Evolutionary conservation across 2,113 vertebrate species (phyloP).

Genomic region (Siniperca chuatsi): DNA sequence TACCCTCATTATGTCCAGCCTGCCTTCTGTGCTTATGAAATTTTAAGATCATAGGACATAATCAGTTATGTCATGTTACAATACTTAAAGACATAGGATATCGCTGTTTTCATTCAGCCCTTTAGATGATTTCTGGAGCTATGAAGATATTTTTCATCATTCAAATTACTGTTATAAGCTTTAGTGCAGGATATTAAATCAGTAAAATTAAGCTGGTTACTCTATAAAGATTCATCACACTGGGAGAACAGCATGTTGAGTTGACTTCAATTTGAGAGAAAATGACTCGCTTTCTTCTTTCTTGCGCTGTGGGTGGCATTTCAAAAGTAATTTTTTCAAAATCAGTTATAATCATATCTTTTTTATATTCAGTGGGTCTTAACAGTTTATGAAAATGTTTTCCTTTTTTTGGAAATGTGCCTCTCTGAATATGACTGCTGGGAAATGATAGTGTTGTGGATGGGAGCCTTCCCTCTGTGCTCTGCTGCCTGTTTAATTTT

Average conservation of each 20-base stretch:
- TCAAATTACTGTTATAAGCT: not conserved
- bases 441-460: slow-evolving; percentile 75
- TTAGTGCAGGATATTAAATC: not conserved
- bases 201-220: slow-evolving; percentile 7
- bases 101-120: not conserved
- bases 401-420: not conserved
- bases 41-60: slow-evolving; percentile 24
- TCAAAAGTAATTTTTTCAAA: not conserved
- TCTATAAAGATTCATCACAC: not conserved
- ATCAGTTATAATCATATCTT: slow-evolving; percentile 9
- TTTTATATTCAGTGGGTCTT: slow-evolving; percentile 11
- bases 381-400: slow-evolving; percentile 38
- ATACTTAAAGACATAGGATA: not conserved
- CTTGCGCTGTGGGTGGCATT: slow-evolving; percentile 2
- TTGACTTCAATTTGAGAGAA: not conserved
- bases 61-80: not conserved
- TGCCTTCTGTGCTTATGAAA: slow-evolving; percentile 38
- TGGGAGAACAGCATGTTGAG: not conserved
- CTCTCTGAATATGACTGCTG: slow-evolving; percentile 54
- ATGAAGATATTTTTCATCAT: not conserved
- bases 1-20: slow-evolving; percentile 43
- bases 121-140: not conserved
- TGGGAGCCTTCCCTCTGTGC: slow-evolving; percentile 63
- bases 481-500: slow-evolving; percentile 72
- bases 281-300: not conserved